Base-by-base conservation (phyloP, 2,888 invertebrate genomes). In the Phlogophora meticulosa region DNA sequence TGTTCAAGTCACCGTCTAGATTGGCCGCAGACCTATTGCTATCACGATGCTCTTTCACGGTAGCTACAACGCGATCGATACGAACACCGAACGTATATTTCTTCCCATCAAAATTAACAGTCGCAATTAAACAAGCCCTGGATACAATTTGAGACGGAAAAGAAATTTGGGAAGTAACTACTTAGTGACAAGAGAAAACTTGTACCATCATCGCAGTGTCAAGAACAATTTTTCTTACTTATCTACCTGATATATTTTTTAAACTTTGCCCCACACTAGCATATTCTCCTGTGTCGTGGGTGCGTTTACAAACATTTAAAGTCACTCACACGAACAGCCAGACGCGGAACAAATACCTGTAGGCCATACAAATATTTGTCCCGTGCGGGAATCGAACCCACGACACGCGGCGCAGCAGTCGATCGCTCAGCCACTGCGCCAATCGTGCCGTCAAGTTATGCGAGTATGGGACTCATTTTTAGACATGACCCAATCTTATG, bases 21-120 rank as follows among this genome's bases (percentile, higher is more conserved):
- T 86, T 86, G 83, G 84, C 78, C 79, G 72, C 72, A 74, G 64
- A 65, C 65, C 70, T 76, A 81, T 76, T 81, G 76, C 73, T 86
- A 87, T 88, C 85, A 77, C 78, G 86, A 88, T 88, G 87, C 84
- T 89, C 85, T 89, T 90, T 88, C 74, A 82, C 55, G 62, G 70
- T 52, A 60, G 56, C 58, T 61, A 62, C 32, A 75, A 78, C 34
- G 60, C 32, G 36, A 65, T 22, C 48, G 15, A 60, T 45, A 60
- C n/a, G 11, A 46, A 40, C 20, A 55, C 17, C 49, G 20, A 36
- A 67, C n/a, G 65, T 24, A n/a, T 75, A 20, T 28, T 55, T 53
- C 15, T 45, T 40, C 7, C 5, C 52, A 42, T 42, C 28, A 56
- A 60, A 43, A 69, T 38, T 36, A 66, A 36, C 13, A 20, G 38